phyloP scores from a whole-genome alignment of 2,797 vertebrate species.

The Tachyglossus aculeatus region DNA sequence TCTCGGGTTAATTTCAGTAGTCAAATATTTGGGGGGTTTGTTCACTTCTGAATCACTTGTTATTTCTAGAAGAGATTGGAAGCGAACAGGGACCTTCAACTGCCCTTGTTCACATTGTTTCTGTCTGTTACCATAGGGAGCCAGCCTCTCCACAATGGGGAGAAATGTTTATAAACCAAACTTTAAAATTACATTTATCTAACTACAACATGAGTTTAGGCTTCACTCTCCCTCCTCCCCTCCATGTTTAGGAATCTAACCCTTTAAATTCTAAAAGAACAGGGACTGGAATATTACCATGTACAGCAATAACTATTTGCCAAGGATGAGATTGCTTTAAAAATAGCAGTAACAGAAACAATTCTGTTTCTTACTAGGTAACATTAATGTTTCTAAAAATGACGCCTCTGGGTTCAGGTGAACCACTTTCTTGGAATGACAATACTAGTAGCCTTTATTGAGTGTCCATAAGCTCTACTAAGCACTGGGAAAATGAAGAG shows the following conservation, averaged over 20 bases:
- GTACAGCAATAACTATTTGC: no score
- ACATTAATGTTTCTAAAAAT: no score
- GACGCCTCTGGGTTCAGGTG: no score
- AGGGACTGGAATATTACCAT: no score
- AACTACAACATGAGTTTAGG: constrained; percentile 59
- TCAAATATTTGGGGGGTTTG: constrained; percentile 58
- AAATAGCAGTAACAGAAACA: no score
- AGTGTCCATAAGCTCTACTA: no score
- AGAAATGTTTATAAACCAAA: constrained; percentile 56
- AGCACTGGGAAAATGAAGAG: no score
- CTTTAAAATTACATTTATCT: constrained; percentile 60
- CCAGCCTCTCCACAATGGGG: constrained; percentile 62
- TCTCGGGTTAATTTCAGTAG: constrained; percentile 62
- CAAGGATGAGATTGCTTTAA: no score
- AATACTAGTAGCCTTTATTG: no score
- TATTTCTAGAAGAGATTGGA: constrained; percentile 59
- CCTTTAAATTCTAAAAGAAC: constrained; percentile 23
- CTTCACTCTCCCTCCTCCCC: constrained; percentile 48
- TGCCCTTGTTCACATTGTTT: constrained; percentile 63
- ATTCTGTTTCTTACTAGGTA: no score
- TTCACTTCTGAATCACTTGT: constrained; percentile 56
- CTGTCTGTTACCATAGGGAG: constrained; percentile 39
- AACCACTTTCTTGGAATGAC: no score
- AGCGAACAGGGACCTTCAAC: constrained; percentile 66
- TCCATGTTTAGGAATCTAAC: constrained; percentile 38